These are phyloP conservation scores for Manis pentadactyla DNA, from an alignment of 2,797 vertebrate genomes.

Conservation along the genomic window DNA sequence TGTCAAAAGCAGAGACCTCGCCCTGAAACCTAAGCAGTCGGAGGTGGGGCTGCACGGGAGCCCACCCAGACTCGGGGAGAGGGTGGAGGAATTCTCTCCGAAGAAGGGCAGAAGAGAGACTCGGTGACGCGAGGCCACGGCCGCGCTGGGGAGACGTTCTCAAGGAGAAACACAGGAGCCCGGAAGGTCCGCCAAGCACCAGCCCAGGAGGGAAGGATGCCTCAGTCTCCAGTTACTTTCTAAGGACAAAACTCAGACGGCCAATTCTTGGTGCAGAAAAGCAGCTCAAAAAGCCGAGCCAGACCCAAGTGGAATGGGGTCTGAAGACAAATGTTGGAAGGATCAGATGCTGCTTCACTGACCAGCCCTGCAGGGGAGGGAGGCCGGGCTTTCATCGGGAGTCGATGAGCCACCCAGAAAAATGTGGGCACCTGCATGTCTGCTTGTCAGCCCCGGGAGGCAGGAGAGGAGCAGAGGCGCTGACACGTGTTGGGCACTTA, in stretches of 20 bases:
- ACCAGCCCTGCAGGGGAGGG: neutral
- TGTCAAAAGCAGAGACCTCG: rapidly evolving
- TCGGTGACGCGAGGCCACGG: rapidly evolving
- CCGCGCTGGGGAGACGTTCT: rapidly evolving
- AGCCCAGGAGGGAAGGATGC: neutral
- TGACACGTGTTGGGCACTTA: no score
- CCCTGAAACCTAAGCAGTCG: rapidly evolving
- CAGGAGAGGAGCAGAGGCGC: rapidly evolving
- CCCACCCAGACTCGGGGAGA: neutral
- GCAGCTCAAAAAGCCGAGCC: rapidly evolving
- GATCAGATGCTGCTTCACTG: neutral
- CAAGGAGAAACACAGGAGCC: neutral
- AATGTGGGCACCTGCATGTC: rapidly evolving
- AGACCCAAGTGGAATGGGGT: neutral
- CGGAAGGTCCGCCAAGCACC: rapidly evolving
- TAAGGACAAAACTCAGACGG: neutral
- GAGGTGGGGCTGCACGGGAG: rapidly evolving
- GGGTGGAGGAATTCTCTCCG: neutral
- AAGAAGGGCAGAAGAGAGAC: neutral
- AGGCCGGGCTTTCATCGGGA: neutral
- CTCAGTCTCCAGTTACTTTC: rapidly evolving
- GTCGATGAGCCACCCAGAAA: no score
- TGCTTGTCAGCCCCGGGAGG: neutral
- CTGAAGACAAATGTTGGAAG: rapidly evolving
- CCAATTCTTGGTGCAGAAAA: neutral